Percentiles rank a stretch among this genome's conserved stretches.
These are phyloP conservation scores for Bimastos eiseni DNA, from an alignment of 2,888 invertebrate species.

Conservation along the genomic window DNA sequence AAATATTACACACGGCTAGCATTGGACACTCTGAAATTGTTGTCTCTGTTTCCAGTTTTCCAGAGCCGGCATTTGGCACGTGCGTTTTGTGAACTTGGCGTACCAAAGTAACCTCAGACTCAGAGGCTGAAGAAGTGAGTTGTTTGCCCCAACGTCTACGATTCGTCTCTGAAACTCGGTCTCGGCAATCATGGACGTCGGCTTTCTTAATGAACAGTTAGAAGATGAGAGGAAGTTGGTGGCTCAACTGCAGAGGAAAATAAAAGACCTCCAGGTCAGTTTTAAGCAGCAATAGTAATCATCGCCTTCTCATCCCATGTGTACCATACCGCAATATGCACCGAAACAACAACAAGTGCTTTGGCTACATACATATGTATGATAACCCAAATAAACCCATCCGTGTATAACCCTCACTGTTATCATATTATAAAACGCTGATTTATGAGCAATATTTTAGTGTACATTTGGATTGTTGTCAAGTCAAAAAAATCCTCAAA, in stretches of 20 bases:
- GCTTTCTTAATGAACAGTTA: constrained; percentile 86
- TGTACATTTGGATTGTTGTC: too few species aligned
- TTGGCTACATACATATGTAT: too few species aligned
- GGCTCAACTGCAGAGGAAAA: constrained; percentile 95
- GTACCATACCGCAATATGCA: background rate
- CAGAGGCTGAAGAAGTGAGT: background rate
- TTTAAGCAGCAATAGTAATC: background rate
- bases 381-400: too few species aligned
- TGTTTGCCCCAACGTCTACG: background rate
- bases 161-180: background rate
- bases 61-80: background rate
- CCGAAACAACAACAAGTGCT: background rate
- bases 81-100: background rate
- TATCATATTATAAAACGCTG: too few species aligned
- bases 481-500: too few species aligned
- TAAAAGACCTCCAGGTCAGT: constrained; percentile 90
- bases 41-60: background rate
- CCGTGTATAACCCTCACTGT: too few species aligned
- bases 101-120: background rate
- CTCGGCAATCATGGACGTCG: constrained; percentile 89
- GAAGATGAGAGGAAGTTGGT: constrained; percentile 98
- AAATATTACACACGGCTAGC: background rate
- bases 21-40: too few species aligned
- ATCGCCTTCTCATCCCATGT: background rate
- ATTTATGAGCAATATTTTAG: too few species aligned